Conservation (phyloP, 2,113 vertebrate genomes). For the Asarcornis scutulata region DNA sequence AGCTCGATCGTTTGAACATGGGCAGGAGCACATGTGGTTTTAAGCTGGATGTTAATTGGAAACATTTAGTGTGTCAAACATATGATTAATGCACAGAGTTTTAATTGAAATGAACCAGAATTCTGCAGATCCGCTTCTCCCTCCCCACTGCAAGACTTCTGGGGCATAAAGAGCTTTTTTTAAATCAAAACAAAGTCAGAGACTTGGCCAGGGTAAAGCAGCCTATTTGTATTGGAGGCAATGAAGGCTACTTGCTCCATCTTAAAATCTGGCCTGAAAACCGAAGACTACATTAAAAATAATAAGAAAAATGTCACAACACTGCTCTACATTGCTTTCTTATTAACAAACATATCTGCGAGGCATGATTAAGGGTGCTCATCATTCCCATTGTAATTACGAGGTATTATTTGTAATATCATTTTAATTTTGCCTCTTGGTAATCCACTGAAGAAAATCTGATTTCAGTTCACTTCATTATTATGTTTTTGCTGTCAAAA, state of each 20-base stretch:
- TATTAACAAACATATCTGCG: constrained; percentile 24
- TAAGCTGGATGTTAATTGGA: constrained; percentile 78
- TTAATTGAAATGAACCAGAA: constrained; percentile 71
- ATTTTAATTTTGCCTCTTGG: background rate
- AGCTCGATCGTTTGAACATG: constrained; percentile 56
- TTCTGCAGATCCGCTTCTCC: constrained; percentile 51
- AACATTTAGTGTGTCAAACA: constrained; percentile 73
- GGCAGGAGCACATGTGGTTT: constrained; percentile 74
- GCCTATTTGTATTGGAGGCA: background rate
- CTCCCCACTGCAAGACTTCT: background rate
- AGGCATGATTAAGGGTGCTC: constrained; percentile 18
- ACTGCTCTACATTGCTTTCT: background rate
- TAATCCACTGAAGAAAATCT: background rate
- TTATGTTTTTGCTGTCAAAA: background rate
- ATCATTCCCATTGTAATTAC: constrained; percentile 21
- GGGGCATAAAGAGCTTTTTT: background rate
- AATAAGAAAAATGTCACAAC: background rate
- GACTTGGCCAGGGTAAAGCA: background rate
- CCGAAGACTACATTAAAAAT: background rate
- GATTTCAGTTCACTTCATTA: background rate
- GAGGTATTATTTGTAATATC: background rate
- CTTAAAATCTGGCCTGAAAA: constrained; percentile 1
- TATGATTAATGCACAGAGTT: constrained; percentile 72
- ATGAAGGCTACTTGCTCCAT: background rate
- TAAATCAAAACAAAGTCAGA: background rate